phyloP scores from a whole-genome alignment of 2,797 vertebrate species.

The Typhlichthys subterraneus region DNA sequence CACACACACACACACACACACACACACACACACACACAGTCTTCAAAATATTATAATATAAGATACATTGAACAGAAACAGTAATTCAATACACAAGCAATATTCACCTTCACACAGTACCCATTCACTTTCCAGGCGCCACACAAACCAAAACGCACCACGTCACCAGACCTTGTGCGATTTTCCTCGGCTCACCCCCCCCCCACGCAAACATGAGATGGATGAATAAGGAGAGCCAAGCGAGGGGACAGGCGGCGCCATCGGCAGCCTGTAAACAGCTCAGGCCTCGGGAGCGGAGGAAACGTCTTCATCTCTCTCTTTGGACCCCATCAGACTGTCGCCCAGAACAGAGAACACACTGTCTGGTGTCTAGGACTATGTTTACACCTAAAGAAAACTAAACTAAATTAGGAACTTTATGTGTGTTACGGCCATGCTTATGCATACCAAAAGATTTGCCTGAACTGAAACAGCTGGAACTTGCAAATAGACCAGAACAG shows the following conservation, averaged over 20 bases:
- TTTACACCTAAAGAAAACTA: background rate
- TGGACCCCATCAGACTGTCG: constrained; percentile 21
- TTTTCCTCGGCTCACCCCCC: constrained; percentile 29
- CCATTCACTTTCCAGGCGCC: constrained; percentile 17
- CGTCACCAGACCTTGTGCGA: constrained; percentile 31
- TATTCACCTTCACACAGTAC: constrained; percentile 7
- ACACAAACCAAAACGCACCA: constrained; percentile 34
- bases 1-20: background rate
- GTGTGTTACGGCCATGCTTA: background rate
- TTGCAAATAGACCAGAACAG: no score
- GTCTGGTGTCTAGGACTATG: background rate
- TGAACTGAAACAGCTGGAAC: background rate
- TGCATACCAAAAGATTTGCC: background rate
- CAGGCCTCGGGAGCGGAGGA: constrained; percentile 10
- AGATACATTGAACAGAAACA: background rate
- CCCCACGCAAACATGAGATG: constrained; percentile 9
- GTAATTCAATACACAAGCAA: background rate
- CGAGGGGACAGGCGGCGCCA: constrained; percentile 1
- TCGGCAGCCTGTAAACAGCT: constrained; percentile 11
- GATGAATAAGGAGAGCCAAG: constrained; percentile 23
- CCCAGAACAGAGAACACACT: constrained; percentile 18
- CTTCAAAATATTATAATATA: no score
- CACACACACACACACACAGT: background rate
- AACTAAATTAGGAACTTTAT: background rate
- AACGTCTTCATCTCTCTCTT: constrained; percentile 44